A percentile compares a stretch with the other conserved stretches of the same genome.
Conservation (phyloP, 2,888 invertebrate genomes). For the Ochlodes sylvanus region DNA sequence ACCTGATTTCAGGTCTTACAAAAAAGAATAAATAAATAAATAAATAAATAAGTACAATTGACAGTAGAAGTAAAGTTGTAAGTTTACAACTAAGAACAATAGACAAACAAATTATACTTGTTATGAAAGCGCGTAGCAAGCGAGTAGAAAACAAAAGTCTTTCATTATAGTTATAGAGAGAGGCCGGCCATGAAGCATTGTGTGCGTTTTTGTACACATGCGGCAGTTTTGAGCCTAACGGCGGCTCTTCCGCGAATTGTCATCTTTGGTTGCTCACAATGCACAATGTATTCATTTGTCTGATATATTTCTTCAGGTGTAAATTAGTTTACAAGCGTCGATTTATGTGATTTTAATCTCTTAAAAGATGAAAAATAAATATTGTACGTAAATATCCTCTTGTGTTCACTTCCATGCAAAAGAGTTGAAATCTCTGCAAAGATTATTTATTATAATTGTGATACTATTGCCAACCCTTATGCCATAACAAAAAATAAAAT, state of each 20-base stretch:
- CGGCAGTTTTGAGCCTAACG: constrained; percentile 50
- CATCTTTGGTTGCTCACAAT: constrained; percentile 39
- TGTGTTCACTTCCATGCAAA: no score
- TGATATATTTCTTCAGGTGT: background rate
- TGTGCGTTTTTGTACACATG: constrained; percentile 57
- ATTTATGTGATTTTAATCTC: no score
- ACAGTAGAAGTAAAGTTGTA: background rate
- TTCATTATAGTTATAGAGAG: constrained; percentile 73
- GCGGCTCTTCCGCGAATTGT: constrained; percentile 74
- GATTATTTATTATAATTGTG: background rate
- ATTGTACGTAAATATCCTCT: no score
- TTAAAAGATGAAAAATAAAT: no score
- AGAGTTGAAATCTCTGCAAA: no score
- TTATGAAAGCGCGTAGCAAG: constrained; percentile 57
- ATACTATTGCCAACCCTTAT: background rate
- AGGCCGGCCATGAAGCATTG: constrained; percentile 61
- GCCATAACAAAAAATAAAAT: no score
- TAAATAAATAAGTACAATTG: no score
- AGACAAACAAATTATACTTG: constrained; percentile 30
- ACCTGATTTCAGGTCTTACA: no score
- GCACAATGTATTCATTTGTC: background rate
- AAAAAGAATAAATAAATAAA: no score
- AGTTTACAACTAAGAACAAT: background rate
- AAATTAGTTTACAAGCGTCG: constrained; percentile 15
- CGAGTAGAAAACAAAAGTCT: constrained; percentile 76